Percentiles rank a stretch among this genome's conserved stretches.
Conservation (phyloP, 30 jellyfish, hydroid and myxozoan genomes). For the Turritopsis dohrnii region DNA sequence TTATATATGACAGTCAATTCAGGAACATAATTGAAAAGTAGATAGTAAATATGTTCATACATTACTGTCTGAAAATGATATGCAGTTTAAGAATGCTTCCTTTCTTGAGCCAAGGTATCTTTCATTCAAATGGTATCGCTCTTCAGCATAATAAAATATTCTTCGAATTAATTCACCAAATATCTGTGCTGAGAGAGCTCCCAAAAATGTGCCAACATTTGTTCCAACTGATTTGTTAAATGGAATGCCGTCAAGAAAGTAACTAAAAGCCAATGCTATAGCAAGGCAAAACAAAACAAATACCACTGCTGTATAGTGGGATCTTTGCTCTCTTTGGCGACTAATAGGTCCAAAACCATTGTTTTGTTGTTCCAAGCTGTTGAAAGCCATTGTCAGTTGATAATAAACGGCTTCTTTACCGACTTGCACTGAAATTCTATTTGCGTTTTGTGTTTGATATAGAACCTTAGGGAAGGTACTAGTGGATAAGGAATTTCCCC, state of each 20-base stretch:
- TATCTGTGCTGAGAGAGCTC: conserved; percentile 30
- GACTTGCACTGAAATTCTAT: neutral
- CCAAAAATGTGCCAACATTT: neutral
- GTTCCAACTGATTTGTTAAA: neutral
- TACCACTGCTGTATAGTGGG: neutral
- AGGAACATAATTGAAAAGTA: neutral
- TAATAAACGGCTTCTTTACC: neutral
- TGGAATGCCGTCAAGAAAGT: neutral
- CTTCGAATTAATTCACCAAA: conserved; percentile 48
- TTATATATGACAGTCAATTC: too few relatives aligned
- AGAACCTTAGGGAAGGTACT: neutral
- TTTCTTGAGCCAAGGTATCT: conserved; percentile 30
- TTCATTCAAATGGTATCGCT: conserved; percentile 30
- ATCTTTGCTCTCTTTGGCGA: conserved; percentile 39
- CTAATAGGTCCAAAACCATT: conserved; percentile 74
- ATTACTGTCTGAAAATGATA: neutral
- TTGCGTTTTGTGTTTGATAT: too few relatives aligned
- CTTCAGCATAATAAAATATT: conserved; percentile 39
- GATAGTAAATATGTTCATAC: neutral
- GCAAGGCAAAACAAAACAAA: too few relatives aligned
- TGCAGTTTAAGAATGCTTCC: conserved; percentile 17
- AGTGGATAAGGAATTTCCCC: too few relatives aligned
- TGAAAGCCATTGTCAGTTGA: neutral
- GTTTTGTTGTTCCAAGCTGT: conserved; percentile 15
- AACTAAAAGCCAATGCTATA: neutral